Evolutionary conservation across 2,113 vertebrate genomes (phyloP).

Genomic region (Lophius piscatorius): DNA sequence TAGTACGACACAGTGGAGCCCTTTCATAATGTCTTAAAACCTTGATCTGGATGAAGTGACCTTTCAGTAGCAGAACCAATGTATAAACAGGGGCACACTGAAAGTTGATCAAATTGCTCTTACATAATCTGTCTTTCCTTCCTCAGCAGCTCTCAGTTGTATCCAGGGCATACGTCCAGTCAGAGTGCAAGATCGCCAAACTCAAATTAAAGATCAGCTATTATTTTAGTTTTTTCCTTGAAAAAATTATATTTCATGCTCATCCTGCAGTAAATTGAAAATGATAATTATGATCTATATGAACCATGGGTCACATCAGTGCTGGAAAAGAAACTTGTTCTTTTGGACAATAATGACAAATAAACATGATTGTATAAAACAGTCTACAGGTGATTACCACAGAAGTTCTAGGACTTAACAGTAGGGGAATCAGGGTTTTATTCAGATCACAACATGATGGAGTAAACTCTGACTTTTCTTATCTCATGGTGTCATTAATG

Average conservation of each 20-base stretch:
- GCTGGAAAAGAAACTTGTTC: not conserved
- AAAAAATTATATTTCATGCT: too few species aligned
- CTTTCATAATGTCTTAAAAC: slow-evolving; percentile 50
- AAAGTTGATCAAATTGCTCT: slow-evolving; percentile 7
- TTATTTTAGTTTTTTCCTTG: too few species aligned
- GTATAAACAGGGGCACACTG: slow-evolving; percentile 28
- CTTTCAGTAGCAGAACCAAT: slow-evolving; percentile 39
- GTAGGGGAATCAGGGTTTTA: not conserved
- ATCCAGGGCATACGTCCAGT: too few species aligned
- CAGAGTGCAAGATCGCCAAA: too few species aligned
- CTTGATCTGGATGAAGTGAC: slow-evolving; percentile 56
- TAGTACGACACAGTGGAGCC: slow-evolving; percentile 43
- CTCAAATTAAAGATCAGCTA: too few species aligned
- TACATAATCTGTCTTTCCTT: not conserved
- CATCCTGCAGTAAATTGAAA: too few species aligned
- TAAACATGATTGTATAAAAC: too few species aligned
- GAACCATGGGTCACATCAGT: not conserved
- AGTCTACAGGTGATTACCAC: not conserved
- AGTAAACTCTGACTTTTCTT: slow-evolving; percentile 13
- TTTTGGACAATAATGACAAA: too few species aligned
- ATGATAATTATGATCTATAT: not conserved
- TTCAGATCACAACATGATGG: slow-evolving; percentile 13
- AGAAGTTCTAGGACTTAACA: not conserved
- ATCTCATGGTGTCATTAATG: slow-evolving; percentile 39
- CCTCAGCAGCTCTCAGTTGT: slow-evolving; percentile 5